Conservation (phyloP, 2,797 vertebrate species). For the Cheirogaleus major region DNA sequence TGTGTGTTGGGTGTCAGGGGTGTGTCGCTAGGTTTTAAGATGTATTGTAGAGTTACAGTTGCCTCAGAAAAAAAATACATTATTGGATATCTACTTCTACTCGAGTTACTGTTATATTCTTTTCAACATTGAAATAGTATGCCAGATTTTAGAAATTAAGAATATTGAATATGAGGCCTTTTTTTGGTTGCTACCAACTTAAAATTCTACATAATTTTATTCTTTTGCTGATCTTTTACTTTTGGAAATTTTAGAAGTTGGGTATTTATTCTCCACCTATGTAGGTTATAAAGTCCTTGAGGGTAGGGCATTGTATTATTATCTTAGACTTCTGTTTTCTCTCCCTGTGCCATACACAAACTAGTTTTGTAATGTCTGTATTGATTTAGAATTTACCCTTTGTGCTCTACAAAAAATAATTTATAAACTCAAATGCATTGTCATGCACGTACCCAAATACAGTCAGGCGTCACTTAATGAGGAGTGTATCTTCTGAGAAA, state of each 20-base stretch:
- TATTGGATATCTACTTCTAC: background rate
- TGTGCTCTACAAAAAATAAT: background rate
- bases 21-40: background rate
- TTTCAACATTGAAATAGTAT: background rate
- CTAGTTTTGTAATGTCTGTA: background rate
- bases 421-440: background rate
- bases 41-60: background rate
- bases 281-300: background rate
- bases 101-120: background rate
- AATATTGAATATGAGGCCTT: background rate
- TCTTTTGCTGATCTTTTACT: background rate
- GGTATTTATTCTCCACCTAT: background rate
- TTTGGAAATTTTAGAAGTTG: background rate
- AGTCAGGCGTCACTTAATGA: background rate
- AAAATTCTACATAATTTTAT: background rate
- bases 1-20: no score
- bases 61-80: background rate
- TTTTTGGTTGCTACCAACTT: background rate
- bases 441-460: background rate
- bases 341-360: background rate
- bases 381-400: slow-evolving; percentile 19
- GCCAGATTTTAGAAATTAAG: background rate
- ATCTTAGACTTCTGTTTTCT: background rate
- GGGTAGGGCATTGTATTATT: background rate
- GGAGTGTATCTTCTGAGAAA: background rate